A percentile compares a stretch with the other conserved stretches of the same genome.
These are phyloP conservation scores for Phaetusa simplex DNA, from an alignment of 2,113 vertebrate species.

Conservation along the genomic window DNA sequence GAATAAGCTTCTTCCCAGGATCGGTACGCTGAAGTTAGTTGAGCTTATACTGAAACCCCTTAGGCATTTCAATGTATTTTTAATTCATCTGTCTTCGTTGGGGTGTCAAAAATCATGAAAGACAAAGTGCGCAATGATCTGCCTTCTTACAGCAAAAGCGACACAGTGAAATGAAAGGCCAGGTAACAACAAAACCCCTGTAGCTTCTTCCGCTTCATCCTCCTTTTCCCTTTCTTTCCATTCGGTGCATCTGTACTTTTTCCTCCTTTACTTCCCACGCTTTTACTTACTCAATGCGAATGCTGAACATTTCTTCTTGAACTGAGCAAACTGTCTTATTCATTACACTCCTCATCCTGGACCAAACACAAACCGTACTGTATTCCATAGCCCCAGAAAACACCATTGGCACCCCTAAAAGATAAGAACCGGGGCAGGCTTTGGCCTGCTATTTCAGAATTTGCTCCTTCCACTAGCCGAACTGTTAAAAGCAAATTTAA, in stretches of 20 bases:
- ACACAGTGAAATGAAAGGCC: background rate
- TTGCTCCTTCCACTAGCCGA: background rate
- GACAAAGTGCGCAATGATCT: background rate
- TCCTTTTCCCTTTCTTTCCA: background rate
- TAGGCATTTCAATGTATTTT: background rate
- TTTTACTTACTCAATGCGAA: background rate
- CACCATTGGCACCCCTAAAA: background rate
- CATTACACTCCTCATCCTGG: too few relatives aligned
- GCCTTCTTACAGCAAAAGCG: background rate
- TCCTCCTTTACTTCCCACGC: background rate
- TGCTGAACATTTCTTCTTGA: background rate
- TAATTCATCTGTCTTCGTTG: background rate
- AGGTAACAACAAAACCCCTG: background rate
- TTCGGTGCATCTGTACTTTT: background rate
- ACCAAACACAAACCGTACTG: background rate
- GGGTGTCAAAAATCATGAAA: background rate
- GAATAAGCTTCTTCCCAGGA: background rate
- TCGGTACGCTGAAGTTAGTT: fast-evolving
- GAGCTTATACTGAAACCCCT: background rate
- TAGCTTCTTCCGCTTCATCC: background rate
- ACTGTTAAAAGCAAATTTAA: background rate
- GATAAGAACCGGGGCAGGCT: background rate
- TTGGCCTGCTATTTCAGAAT: background rate
- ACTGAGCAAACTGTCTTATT: background rate
- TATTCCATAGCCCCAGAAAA: background rate